Percentiles rank a stretch among this genome's conserved stretches.
These are phyloP conservation scores for Platorchestia sp. DNA, from an alignment of 1,140 invertebrate genomes.

Conservation along the genomic window DNA sequence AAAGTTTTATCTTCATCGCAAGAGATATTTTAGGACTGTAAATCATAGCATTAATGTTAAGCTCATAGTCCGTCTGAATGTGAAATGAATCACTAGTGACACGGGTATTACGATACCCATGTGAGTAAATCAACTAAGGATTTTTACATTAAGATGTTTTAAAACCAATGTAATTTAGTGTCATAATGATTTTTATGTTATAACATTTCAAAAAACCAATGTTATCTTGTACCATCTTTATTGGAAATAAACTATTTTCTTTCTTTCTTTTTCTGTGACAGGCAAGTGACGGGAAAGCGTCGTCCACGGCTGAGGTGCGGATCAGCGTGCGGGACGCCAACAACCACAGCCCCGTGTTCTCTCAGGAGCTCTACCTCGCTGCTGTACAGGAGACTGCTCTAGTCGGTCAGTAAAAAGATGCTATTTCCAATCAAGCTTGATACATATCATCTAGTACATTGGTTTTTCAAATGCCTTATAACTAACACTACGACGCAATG, in stretches of 20 bases:
- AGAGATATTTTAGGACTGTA: not conserved
- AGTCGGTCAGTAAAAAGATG: constrained; percentile 72
- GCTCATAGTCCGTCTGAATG: not conserved
- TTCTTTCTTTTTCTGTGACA: constrained; percentile 69
- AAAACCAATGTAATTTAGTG: too few relatives aligned
- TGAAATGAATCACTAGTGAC: not conserved
- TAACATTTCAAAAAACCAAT: constrained; percentile 8
- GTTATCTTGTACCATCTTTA: too few relatives aligned
- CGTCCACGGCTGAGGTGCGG: constrained; percentile 78
- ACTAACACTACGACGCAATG: too few relatives aligned
- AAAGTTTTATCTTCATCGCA: not conserved
- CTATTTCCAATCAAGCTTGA: too few relatives aligned
- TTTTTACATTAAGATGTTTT: too few relatives aligned
- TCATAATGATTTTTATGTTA: too few relatives aligned
- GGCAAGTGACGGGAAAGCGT: constrained; percentile 81
- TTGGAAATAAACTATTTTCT: too few relatives aligned
- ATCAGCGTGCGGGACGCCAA: constrained; percentile 88
- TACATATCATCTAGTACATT: too few relatives aligned
- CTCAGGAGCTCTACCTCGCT: constrained; percentile 80
- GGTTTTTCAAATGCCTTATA: too few relatives aligned
- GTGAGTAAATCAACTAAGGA: too few relatives aligned
- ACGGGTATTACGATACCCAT: too few relatives aligned
- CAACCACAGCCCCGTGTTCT: constrained; percentile 86
- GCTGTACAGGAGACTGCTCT: constrained; percentile 82
- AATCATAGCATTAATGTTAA: not conserved